Percentiles rank a stretch among this genome's conserved stretches.
phyloP scores from a whole-genome alignment of 2,797 vertebrate species.

The Garrulus glandarius region DNA sequence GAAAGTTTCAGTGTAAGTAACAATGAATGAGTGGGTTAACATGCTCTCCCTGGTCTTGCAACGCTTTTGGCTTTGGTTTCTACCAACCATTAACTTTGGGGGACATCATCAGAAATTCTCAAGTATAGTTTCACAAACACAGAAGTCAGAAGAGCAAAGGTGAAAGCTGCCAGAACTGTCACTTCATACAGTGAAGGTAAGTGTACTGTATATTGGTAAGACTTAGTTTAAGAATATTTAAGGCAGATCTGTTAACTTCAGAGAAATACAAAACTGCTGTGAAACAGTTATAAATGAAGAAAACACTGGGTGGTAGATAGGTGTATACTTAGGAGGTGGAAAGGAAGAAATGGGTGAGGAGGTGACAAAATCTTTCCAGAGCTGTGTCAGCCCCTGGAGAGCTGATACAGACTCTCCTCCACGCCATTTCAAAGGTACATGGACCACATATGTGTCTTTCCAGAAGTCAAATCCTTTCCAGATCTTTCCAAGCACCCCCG shows the following conservation, averaged over 20 bases:
- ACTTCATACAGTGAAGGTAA: not conserved
- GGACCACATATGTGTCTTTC: rapidly evolving
- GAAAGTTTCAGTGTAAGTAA: not conserved
- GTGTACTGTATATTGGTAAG: not conserved
- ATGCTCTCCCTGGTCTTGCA: not conserved
- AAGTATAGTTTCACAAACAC: not conserved
- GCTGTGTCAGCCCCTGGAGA: not conserved
- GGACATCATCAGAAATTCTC: not conserved
- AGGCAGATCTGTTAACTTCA: not conserved
- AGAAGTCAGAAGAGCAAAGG: not conserved
- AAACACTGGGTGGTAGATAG: not conserved
- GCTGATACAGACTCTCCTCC: not conserved
- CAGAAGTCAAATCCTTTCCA: not conserved
- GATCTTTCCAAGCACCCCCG: not conserved
- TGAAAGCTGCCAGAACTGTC: not conserved
- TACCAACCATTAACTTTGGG: not conserved
- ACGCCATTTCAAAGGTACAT: not conserved
- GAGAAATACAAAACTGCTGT: not conserved
- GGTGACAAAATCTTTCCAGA: not conserved
- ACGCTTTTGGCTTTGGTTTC: not conserved
- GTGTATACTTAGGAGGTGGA: not conserved
- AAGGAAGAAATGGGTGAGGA: not conserved
- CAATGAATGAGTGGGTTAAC: not conserved
- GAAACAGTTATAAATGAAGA: not conserved
- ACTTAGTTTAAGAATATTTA: not conserved